phyloP scores from a whole-genome alignment of 2,113 vertebrate genomes.

The Malurus melanocephalus region DNA sequence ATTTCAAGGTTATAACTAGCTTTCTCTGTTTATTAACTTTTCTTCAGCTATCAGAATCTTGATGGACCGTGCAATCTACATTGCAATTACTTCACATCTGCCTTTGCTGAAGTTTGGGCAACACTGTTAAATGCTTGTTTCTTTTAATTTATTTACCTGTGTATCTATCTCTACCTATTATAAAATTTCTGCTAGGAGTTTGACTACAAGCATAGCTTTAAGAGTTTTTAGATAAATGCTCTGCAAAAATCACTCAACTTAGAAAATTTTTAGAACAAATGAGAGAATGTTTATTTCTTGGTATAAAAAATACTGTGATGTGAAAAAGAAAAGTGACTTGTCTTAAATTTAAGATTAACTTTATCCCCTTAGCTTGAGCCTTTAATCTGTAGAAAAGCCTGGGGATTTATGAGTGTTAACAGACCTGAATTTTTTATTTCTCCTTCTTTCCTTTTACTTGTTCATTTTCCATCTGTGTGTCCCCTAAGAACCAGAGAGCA shows the following conservation, averaged over 20 bases:
- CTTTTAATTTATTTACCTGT: background rate
- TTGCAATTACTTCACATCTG: background rate
- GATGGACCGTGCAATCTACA: background rate
- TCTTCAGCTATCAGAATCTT: background rate
- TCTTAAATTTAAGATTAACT: conserved; percentile 61
- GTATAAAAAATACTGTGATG: conserved; percentile 14
- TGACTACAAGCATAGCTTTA: background rate
- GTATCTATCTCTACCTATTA: background rate
- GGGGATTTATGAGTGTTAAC: conserved; percentile 57
- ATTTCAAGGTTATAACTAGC: background rate
- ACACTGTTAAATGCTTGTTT: background rate
- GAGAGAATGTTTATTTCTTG: conserved; percentile 25
- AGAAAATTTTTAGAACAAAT: background rate
- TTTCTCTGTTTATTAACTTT: background rate
- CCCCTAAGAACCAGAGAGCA: conserved; percentile 33
- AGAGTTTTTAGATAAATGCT: background rate
- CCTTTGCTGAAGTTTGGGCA: background rate
- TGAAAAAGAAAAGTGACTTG: conserved; percentile 47
- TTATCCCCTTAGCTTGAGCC: conserved; percentile 46
- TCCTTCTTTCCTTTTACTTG: conserved; percentile 31
- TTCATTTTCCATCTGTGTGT: conserved; percentile 35
- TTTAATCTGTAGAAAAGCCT: conserved; percentile 66
- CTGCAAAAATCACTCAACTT: background rate
- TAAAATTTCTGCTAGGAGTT: background rate
- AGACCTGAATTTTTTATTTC: conserved; percentile 53